Evolutionary conservation across 2,113 vertebrate species (phyloP), one percentile per base, ranked within the genome.

Genomic region (Tragelaphus strepsiceros): DNA sequence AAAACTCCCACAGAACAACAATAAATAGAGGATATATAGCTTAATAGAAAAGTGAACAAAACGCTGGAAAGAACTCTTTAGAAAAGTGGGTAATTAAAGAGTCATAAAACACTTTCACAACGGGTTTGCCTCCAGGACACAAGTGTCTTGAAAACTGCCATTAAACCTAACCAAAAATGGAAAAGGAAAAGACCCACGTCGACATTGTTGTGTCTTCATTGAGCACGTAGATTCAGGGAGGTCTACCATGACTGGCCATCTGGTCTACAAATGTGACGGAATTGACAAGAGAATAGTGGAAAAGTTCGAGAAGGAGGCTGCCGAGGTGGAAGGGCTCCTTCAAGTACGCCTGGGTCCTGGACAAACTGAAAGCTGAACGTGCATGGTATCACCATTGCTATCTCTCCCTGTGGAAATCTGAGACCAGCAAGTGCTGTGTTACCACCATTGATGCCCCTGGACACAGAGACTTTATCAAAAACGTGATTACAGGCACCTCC

Each of bases 351-450:
- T 21, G n/a, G n/a, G n/a, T 21, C 64, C 35, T 71, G 64, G n/a
- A 71, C 64, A 71, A 21, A 71, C 64, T 35, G 64, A 67, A 71
- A 71, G n/a, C 32, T 21, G n/a, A 35, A 3, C 0, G 99, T 99
- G 90, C 98, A 99, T 0, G 99, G 99, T 28, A 99, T 99, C 98
- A 99, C 99, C 97, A 99, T 99, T 0, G 99, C 99, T 97, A 99
- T 99, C 98, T 99, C 98, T 99, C 99, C 0, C 99, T 99, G 88
- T 99, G 99, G 99, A 99, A 99, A 95, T 99, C 99, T 0, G 99
- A 99, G 98, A 99, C 99, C 84, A 99, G 98, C 96, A 99, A 99
- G 97, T 99, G 99, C 97, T 99, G 99, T 97, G 99, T 99, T 97
- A 99, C 99, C 96, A 99, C 99, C 98, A 99, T 0, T 46, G 39